phyloP scores from a whole-genome alignment of 2,113 vertebrate genomes.

The Corythaixoides concolor region DNA sequence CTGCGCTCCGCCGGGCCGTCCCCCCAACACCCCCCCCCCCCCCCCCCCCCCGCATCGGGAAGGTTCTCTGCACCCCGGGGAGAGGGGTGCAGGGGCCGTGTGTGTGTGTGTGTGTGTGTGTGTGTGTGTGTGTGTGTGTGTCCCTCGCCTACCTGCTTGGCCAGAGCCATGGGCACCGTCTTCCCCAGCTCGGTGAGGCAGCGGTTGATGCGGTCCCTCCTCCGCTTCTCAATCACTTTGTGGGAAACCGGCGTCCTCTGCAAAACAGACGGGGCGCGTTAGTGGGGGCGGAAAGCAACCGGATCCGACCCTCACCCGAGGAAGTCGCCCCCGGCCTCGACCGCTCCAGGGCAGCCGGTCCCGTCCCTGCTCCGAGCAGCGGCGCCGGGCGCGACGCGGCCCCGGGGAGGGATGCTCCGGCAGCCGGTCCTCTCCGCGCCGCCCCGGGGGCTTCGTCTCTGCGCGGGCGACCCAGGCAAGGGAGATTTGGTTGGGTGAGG shows the following conservation, averaged over 20 bases:
- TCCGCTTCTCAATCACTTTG: slow-evolving; percentile 96
- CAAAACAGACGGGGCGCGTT: neutral
- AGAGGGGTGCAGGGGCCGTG: neutral
- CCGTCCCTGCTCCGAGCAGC: neutral
- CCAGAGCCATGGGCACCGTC: slow-evolving; percentile 95
- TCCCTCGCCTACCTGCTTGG: slow-evolving; percentile 87
- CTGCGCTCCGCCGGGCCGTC: neutral
- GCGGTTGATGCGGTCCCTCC: slow-evolving; percentile 94
- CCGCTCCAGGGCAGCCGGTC: neutral
- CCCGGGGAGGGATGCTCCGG: neutral
- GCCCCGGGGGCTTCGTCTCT: neutral
- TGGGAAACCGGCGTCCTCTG: slow-evolving; percentile 95
- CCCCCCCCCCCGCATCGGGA: neutral
- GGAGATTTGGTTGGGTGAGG: neutral
- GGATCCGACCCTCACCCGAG: neutral
- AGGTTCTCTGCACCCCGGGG: neutral
- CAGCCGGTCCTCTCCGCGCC: neutral
- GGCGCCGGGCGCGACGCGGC: neutral
- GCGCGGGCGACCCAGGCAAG: neutral
- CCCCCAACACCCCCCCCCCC: too few species aligned
- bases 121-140: too few species aligned
- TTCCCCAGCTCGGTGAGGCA: slow-evolving; percentile 94
- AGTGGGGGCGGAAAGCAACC: neutral
- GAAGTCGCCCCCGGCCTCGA: neutral
- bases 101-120: too few species aligned